phyloP scores from a whole-genome alignment of 2,888 invertebrate species.

The Trachelus troglodyta region DNA sequence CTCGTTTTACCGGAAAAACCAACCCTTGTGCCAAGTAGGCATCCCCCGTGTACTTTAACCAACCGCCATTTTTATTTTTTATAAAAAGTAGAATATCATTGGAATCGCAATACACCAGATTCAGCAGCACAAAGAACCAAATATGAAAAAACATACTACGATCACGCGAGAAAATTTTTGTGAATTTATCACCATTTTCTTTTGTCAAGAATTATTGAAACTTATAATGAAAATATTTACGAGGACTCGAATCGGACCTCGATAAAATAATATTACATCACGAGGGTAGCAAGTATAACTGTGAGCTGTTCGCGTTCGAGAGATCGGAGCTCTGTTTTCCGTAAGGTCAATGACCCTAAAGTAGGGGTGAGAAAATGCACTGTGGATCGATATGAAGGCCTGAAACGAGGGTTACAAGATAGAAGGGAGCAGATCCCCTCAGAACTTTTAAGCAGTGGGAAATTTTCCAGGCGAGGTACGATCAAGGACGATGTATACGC shows the following conservation, averaged over 20 bases:
- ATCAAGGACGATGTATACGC: background rate
- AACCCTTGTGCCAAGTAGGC: background rate
- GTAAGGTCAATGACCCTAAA: slow-evolving; percentile 16
- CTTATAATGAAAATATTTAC: background rate
- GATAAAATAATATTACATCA: background rate
- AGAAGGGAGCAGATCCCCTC: background rate
- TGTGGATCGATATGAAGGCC: slow-evolving; percentile 18
- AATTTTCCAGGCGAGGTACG: background rate
- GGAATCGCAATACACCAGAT: background rate
- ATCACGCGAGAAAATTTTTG: background rate
- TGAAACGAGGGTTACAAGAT: slow-evolving; percentile 3
- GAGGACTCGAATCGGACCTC: background rate
- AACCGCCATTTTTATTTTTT: background rate
- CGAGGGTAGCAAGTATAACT: background rate
- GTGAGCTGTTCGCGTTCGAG: background rate
- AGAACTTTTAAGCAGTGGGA: background rate
- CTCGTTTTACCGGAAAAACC: slow-evolving; percentile 2
- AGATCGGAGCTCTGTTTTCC: slow-evolving; percentile 16
- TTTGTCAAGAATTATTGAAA: background rate
- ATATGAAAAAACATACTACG: background rate
- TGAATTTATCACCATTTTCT: background rate
- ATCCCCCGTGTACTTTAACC: background rate
- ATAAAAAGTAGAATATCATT: background rate
- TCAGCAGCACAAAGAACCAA: background rate
- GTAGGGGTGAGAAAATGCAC: slow-evolving; percentile 19